phyloP scores from a whole-genome alignment of 1,140 invertebrate genomes.

The Melanaphis sacchari region DNA sequence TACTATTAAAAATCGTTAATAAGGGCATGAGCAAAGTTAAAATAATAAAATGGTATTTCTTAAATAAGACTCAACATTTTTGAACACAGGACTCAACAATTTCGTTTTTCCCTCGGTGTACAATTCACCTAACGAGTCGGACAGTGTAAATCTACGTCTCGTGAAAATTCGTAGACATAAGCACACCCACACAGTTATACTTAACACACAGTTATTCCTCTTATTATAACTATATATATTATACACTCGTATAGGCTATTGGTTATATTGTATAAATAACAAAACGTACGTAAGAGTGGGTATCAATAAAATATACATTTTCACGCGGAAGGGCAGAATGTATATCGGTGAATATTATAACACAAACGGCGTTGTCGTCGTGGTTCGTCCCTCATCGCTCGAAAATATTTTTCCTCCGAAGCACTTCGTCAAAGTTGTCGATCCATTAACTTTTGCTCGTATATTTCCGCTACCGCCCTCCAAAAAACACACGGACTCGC shows the following conservation, averaged over 20 bases:
- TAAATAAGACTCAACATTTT: not conserved
- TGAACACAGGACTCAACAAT: not conserved
- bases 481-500: conserved; percentile 36
- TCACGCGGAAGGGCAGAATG: not conserved
- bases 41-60: not conserved
- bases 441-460: conserved; percentile 48
- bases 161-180: not conserved
- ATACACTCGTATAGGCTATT: not conserved
- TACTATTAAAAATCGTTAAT: not conserved
- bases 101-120: not conserved
- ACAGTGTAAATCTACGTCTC: not conserved
- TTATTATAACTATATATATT: not conserved
- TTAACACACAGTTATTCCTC: too few relatives aligned
- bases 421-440: conserved; percentile 49
- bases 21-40: not conserved
- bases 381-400: not conserved
- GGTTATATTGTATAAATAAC: not conserved
- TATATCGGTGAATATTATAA: not conserved
- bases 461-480: conserved; percentile 11
- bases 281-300: not conserved
- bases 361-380: not conserved
- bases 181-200: not conserved
- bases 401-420: conserved; percentile 4
- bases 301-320: not conserved
- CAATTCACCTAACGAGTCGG: not conserved